phyloP scores from a whole-genome alignment of 2,113 vertebrate genomes.

The Apaloderma vittatum region DNA sequence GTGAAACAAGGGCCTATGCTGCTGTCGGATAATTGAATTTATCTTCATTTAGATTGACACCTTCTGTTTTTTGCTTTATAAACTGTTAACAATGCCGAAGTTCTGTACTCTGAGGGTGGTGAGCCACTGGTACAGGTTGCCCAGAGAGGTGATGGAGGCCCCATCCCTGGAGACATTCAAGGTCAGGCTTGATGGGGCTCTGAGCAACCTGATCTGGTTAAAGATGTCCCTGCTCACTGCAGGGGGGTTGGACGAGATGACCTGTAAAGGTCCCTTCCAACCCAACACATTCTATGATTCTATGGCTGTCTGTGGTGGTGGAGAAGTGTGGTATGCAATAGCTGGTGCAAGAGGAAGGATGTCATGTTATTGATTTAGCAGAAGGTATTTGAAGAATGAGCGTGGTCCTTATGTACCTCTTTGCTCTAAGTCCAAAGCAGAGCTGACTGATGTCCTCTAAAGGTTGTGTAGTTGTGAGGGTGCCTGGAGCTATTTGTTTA shows the following conservation, averaged over 20 bases:
- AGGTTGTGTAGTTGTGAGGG: neutral
- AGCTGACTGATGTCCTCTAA: neutral
- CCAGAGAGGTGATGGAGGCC: too few species aligned
- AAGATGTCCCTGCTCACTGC: too few species aligned
- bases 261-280: too few species aligned
- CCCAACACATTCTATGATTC: too few species aligned
- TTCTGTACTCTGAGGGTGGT: too few species aligned
- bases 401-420: fast-evolving
- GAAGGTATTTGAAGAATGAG: neutral
- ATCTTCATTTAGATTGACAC: neutral
- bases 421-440: neutral
- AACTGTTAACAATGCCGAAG: neutral
- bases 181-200: too few species aligned
- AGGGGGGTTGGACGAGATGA: too few species aligned
- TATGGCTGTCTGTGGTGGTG: neutral
- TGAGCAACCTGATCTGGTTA: too few species aligned
- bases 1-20: fast-evolving
- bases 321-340: neutral
- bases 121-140: too few species aligned
- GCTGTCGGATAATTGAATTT: neutral
- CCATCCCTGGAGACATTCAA: too few species aligned
- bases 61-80: neutral
- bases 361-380: neutral
- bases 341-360: neutral
- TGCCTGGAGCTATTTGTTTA: neutral